Percentiles rank a stretch among this genome's conserved stretches.
Evolutionary conservation across 1,140 invertebrate species (phyloP).

Genomic region (Teleopsis dalmanni): DNA sequence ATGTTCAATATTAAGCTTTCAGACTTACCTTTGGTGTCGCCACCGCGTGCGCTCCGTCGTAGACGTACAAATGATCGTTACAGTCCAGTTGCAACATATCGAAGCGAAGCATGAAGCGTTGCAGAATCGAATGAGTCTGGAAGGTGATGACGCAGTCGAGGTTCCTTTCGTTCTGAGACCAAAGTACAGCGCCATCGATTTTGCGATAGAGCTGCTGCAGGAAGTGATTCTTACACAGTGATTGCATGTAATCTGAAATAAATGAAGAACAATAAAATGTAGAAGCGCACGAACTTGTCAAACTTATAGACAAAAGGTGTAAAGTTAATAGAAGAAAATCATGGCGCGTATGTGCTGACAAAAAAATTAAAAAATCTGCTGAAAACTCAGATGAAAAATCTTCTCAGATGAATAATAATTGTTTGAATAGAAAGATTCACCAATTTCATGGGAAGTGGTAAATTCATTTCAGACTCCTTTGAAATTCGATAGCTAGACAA

Average conservation of each 20-base stretch:
- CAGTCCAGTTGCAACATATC: slow-evolving; percentile 74
- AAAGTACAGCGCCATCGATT: slow-evolving; percentile 82
- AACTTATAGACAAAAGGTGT: no score
- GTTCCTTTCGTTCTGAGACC: slow-evolving; percentile 80
- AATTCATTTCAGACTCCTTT: no score
- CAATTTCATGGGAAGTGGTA: no score
- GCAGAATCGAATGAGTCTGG: slow-evolving; percentile 86
- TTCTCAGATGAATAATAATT: no score
- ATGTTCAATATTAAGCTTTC: background rate
- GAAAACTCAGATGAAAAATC: no score
- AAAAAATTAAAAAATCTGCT: no score
- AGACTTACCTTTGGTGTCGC: slow-evolving; percentile 71
- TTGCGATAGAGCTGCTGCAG: slow-evolving; percentile 78
- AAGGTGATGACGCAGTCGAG: slow-evolving; percentile 86
- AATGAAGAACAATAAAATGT: slow-evolving; percentile 7
- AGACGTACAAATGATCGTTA: slow-evolving; percentile 88
- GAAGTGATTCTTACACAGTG: slow-evolving; percentile 79
- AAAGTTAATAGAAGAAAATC: no score
- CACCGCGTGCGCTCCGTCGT: slow-evolving; percentile 83
- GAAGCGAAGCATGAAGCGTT: slow-evolving; percentile 88
- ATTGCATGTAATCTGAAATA: slow-evolving; percentile 76
- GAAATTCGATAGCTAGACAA: no score
- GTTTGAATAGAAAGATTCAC: no score
- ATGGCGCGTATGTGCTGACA: no score
- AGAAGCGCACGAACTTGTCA: background rate